Evolutionary conservation across 2,113 vertebrate species (phyloP).

Genomic region (Halcyon malimbica): DNA sequence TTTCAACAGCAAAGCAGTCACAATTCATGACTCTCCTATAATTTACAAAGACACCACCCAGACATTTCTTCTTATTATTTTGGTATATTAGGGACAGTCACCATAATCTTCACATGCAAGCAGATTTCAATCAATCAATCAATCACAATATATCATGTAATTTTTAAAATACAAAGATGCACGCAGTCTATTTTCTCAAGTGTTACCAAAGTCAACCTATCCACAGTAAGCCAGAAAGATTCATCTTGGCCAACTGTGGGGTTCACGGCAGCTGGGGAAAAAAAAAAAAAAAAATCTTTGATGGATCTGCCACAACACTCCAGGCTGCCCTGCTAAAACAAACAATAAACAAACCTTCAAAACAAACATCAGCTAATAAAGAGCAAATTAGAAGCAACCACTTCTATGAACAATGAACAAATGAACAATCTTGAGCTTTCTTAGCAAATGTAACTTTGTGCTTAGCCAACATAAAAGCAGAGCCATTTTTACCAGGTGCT

Average conservation of each 20-base stretch:
- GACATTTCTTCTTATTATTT: neutral
- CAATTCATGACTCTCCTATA: neutral
- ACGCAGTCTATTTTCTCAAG: neutral
- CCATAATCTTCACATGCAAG: neutral
- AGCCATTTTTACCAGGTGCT: neutral
- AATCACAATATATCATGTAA: neutral
- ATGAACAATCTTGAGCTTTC: neutral
- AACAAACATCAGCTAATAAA: conserved; percentile 42
- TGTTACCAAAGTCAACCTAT: neutral
- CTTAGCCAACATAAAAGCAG: neutral
- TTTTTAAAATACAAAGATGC: neutral
- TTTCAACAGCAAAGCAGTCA: neutral
- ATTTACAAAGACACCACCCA: neutral
- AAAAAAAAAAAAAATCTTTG: neutral
- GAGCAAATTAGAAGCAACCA: conserved; percentile 7
- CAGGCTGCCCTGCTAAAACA: neutral
- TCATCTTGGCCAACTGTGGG: neutral
- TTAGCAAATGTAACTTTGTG: neutral
- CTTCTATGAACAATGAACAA: neutral
- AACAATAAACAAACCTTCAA: neutral
- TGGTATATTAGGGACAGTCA: neutral
- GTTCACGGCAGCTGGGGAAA: neutral
- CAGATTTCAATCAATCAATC: neutral
- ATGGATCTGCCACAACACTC: neutral
- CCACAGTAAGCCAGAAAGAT: neutral